Conservation (phyloP, 2,888 invertebrate species). For the Himalopsyche anomala region DNA sequence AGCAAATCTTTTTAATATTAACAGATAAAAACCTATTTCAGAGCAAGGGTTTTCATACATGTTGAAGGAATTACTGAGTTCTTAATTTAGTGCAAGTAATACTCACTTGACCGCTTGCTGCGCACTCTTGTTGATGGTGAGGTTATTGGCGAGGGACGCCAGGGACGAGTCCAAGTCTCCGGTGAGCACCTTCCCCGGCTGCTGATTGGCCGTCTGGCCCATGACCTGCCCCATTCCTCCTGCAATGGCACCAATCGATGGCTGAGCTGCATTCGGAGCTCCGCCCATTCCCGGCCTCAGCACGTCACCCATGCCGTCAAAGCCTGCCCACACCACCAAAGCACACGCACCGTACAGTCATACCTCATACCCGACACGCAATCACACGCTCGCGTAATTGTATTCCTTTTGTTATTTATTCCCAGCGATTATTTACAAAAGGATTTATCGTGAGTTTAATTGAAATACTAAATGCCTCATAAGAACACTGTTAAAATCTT, state of each 20-base stretch:
- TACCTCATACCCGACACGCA: constrained; percentile 38
- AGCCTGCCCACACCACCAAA: constrained; percentile 82
- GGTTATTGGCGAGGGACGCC: constrained; percentile 94
- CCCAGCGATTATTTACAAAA: neutral
- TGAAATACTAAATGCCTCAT: neutral
- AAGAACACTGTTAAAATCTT: neutral
- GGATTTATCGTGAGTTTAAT: neutral
- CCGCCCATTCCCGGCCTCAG: constrained; percentile 77
- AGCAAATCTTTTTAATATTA: neutral
- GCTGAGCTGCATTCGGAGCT: constrained; percentile 55
- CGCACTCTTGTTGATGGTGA: constrained; percentile 89
- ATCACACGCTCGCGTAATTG: neutral
- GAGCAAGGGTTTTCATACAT: neutral
- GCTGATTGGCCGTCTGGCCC: constrained; percentile 72
- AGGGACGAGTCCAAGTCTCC: constrained; percentile 96
- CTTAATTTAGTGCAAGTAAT: neutral
- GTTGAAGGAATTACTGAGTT: neutral
- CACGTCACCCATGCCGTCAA: constrained; percentile 86
- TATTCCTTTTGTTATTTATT: neutral
- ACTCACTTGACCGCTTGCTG: constrained; percentile 85
- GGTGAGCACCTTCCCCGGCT: constrained; percentile 86
- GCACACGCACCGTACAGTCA: constrained; percentile 26
- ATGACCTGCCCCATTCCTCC: constrained; percentile 62
- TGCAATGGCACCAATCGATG: constrained; percentile 60
- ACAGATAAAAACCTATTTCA: too few relatives aligned